A percentile compares a stretch with the other conserved stretches of the same genome.
phyloP scores from a whole-genome alignment of 2,113 vertebrate species.

The Aplodontia rufa region DNA sequence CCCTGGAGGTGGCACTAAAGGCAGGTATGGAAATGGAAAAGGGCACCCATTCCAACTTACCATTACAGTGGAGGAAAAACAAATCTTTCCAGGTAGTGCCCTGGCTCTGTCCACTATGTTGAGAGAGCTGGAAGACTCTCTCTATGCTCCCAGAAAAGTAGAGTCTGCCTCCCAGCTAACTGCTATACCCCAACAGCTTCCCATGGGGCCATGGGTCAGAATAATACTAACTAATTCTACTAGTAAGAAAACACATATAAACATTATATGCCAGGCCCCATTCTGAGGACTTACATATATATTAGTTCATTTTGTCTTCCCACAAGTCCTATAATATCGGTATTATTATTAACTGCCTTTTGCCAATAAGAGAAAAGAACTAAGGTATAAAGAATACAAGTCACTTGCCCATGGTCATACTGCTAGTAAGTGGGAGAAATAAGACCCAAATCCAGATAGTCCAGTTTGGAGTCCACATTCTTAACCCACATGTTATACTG shows the following conservation, averaged over 20 bases:
- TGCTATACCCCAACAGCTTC: constrained; percentile 1
- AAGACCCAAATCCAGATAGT: background rate
- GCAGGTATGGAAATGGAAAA: background rate
- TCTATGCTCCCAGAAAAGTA: constrained; percentile 14
- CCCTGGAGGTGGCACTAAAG: background rate
- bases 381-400: constrained; percentile 12
- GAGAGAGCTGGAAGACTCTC: background rate
- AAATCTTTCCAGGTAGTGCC: background rate
- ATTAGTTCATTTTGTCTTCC: constrained; percentile 1
- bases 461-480: background rate
- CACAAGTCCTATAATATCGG: background rate
- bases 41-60: background rate
- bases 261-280: background rate
- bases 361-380: constrained; percentile 5
- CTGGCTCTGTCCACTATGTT: background rate
- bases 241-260: background rate
- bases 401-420: constrained; percentile 2
- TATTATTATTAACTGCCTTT: constrained; percentile 25
- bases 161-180: constrained; percentile 4
- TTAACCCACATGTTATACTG: background rate
- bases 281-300: background rate
- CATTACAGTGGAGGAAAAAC: background rate
- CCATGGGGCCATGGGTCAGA: constrained; percentile 6
- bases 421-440: background rate
- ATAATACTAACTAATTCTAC: constrained; percentile 24